Evolutionary conservation across 2,888 invertebrate species (phyloP), one percentile per base, ranked within the genome.

Genomic region (Pachydiplax longipennis): DNA sequence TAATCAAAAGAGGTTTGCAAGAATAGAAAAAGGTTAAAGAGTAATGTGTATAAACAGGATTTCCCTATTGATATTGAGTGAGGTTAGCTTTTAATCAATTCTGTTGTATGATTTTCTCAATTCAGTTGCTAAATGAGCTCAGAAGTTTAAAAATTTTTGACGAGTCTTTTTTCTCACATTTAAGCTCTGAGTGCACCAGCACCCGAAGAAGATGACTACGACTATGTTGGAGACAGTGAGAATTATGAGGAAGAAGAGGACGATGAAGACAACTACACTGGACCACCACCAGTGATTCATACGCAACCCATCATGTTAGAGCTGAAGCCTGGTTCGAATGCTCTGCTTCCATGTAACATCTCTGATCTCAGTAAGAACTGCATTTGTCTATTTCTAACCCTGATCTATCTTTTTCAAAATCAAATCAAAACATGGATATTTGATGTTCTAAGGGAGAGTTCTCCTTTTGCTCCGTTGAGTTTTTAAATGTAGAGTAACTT

Each of bases 281-380:
- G 90, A 4, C 90, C 90, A n/a, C 92, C 92, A 37, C 92, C 92
- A 1, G 90, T 91, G 65, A 92, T 93, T 90, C 91, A 90, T 90
- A 91, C 92, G 18, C 90, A 92, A 40, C 91, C 93, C 2, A 92
- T 92, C 92, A 92, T 92, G 58, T 93, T 94, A 91, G 92, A 92
- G 31, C 93, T 92, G 10, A 92, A 92, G 61, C 92, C 92, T 44
- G 93, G 94, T 8, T 93, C 93, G 31, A 93, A 92, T 15, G 93
- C 94, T 15, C 91, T 92, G 22, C 92, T 94, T 40, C 94, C 94
- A 6, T 94, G 94, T 91, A 92, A 93, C 58, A 92, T 93, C 31
- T 92, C 92, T 91, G 93, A 93, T 91, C 91, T 92, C 61, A 93
- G 94, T 93, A 92, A 91, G 91, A 90, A 82, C 13, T 40, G 81